These are phyloP conservation scores for Prietella phreatophila DNA, from an alignment of 2,113 vertebrate species.

Conservation along the genomic window DNA sequence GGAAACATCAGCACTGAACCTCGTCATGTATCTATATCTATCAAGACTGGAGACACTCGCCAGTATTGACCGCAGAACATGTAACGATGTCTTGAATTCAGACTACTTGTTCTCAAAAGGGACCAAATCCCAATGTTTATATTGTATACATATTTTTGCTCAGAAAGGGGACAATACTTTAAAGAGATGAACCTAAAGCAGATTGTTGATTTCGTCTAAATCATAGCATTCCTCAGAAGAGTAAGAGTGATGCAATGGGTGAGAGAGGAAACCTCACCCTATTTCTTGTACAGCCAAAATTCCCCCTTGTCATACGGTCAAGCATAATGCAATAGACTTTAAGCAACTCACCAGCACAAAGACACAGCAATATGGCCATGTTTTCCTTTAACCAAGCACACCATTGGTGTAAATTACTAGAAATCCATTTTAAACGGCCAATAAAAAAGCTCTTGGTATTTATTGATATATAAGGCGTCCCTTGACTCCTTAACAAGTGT, in stretches of 20 bases:
- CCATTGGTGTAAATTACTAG: background rate
- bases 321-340: constrained; percentile 7
- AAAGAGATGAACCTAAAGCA: background rate
- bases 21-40: background rate
- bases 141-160: background rate
- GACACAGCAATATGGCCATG: background rate
- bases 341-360: background rate
- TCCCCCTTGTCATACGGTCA: background rate
- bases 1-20: background rate
- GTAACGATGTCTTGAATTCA: background rate
- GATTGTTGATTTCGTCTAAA: background rate
- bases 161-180: background rate
- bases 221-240: background rate
- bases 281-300: constrained; percentile 19
- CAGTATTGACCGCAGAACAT: background rate
- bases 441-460: background rate
- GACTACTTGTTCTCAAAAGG: background rate
- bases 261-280: constrained; percentile 15
- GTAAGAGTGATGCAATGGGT: constrained; percentile 3
- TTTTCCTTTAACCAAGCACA: background rate
- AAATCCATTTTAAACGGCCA: background rate
- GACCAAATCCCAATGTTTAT: background rate
- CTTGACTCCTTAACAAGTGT: background rate
- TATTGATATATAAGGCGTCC: constrained; percentile 16
- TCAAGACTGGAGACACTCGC: background rate